These are phyloP conservation scores for Drosophila subquinaria DNA, from an alignment of 2,888 invertebrate species.

Conservation along the genomic window DNA sequence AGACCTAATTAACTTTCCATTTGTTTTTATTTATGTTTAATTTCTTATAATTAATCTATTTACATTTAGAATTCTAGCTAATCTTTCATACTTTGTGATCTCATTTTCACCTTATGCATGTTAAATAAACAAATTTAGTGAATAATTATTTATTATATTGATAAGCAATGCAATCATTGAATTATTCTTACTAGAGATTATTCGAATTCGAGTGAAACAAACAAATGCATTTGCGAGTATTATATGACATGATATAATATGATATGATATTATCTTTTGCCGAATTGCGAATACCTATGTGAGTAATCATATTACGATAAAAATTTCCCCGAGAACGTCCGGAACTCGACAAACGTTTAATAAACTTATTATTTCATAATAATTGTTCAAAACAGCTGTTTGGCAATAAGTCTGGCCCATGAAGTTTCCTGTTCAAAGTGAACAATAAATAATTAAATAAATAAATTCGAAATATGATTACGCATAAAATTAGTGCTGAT, in stretches of 20 bases:
- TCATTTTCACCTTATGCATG: not conserved
- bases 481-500: conserved; percentile 31
- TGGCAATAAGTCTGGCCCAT: not conserved
- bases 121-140: not conserved
- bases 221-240: not conserved
- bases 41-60: not conserved
- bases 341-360: not conserved
- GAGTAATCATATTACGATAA: conserved; percentile 21
- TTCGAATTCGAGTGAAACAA: not conserved
- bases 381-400: conserved; percentile 12
- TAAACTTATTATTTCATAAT: conserved; percentile 9
- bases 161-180: not conserved
- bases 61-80: too few relatives aligned
- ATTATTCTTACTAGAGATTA: not conserved
- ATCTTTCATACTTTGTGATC: not conserved
- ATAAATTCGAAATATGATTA: conserved; percentile 12
- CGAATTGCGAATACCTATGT: conserved; percentile 2
- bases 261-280: not conserved
- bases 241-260: not conserved
- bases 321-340: not conserved
- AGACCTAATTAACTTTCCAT: not conserved
- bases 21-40: not conserved
- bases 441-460: conserved; percentile 16
- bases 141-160: not conserved
- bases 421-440: conserved; percentile 1